Percentiles rank a stretch among this genome's conserved stretches.
These are phyloP conservation scores for Pseudocheirus occidentalis DNA, from an alignment of 2,797 vertebrate species.

Conservation along the genomic window DNA sequence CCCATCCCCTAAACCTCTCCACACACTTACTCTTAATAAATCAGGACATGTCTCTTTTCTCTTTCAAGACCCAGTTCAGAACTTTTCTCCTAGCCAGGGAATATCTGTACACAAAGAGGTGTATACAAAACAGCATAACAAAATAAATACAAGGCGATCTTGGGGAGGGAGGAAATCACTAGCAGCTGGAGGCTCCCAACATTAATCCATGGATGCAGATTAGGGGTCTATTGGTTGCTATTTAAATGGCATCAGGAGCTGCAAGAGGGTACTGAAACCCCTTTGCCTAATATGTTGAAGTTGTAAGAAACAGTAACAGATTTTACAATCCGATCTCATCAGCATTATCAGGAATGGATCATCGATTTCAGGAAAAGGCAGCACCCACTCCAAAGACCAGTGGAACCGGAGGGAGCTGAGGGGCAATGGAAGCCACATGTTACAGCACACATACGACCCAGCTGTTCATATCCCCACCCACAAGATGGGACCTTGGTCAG, in stretches of 20 bases:
- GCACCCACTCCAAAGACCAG: background rate
- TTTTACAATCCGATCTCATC: background rate
- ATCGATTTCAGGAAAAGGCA: background rate
- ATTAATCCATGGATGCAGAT: background rate
- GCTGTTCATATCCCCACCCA: background rate
- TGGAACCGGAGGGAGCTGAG: background rate
- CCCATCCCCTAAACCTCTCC: background rate
- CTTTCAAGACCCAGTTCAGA: background rate
- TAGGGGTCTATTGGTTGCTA: background rate
- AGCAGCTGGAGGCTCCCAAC: background rate
- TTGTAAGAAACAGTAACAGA: background rate
- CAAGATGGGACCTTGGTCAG: background rate
- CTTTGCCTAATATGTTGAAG: background rate
- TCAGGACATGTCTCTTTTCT: background rate
- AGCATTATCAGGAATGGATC: background rate
- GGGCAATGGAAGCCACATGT: too few relatives aligned
- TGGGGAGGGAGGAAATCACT: too few relatives aligned
- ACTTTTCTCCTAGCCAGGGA: background rate
- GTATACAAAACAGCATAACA: background rate
- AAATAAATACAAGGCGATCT: background rate
- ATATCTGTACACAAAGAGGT: background rate
- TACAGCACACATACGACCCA: background rate
- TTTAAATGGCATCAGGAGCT: background rate
- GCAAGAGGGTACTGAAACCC: background rate
- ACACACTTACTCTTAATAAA: background rate